phyloP scores from a whole-genome alignment of 2,113 vertebrate species.

The Larimichthys crocea region DNA sequence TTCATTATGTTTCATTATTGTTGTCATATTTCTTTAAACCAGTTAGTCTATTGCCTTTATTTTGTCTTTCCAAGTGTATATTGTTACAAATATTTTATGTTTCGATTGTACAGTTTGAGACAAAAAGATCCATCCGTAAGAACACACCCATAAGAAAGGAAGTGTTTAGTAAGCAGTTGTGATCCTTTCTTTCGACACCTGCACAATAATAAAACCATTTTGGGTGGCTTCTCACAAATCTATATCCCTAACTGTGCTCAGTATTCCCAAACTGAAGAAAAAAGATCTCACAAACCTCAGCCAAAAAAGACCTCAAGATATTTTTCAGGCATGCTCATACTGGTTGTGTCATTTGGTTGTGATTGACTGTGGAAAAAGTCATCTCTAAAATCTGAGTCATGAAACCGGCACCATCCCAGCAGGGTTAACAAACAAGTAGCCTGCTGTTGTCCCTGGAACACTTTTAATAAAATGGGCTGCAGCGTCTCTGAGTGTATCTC shows the following conservation, averaged over 20 bases:
- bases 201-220: neutral
- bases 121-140: neutral
- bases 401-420: constrained; percentile 13
- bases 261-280: neutral
- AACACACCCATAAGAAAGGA: neutral
- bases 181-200: neutral
- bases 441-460: constrained; percentile 57
- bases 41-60: neutral
- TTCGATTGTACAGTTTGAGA: neutral
- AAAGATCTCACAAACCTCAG: neutral
- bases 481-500: constrained; percentile 68
- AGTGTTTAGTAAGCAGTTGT: neutral
- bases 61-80: neutral
- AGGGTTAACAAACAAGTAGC: constrained; percentile 37
- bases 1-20: neutral
- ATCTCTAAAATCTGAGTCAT: constrained; percentile 6
- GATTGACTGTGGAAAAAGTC: constrained; percentile 15
- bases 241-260: neutral
- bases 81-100: neutral
- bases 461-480: constrained; percentile 80
- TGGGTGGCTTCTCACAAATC: neutral
- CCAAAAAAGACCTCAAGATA: neutral
- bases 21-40: neutral
- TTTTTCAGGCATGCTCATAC: neutral
- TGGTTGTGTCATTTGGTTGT: constrained; percentile 6